Evolutionary conservation across 2,888 invertebrate genomes (phyloP), one percentile per base, ranked within the genome.

Genomic region (Xestia c-nigrum): DNA sequence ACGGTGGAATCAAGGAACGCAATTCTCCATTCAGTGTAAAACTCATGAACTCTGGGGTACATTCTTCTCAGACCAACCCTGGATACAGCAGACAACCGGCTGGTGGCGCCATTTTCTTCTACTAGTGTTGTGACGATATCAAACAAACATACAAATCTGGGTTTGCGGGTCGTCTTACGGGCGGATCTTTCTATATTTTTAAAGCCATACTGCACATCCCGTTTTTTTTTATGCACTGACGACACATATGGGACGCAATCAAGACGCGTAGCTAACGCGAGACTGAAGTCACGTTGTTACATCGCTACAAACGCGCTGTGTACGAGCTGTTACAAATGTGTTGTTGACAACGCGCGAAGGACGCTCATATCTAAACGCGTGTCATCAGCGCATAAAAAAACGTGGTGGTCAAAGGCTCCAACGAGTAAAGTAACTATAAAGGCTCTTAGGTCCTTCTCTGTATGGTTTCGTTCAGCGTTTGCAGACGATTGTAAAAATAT

Each of bases 31-130:
- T 97, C 93, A 98, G 97, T 89, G 97, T 98, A 68, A 98, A 98
- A 94, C 94, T 98, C 74, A 98, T 98, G 95, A 98, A 98, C 92
- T 98, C 98, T n/a, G 98, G 98, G 7, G 98, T 98, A 57, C 98
- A 98, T 92, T 97, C 97, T 21, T 98, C 98, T 85, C 97, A 98
- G 93, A 98, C 98, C 43, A 98, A 98, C 93, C 98, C 98, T 80
- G 98, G 98, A 5, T 98, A 97, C 94, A 98, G 98, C 78, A 97
- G 98, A 87, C 98, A 98, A 93, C 97, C 98, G 12, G 98, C 98
- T 64, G 98, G 98, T 85, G 98, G 98, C 87, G 98, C 97, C 70
- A 97, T 97, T 80, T 98, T 97, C 95, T 97, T 97, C 91, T 98
- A 98, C 92, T 98, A 95, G 19, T 21, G 19, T 72, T 43, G 40